These are phyloP conservation scores for Chrysomallon squamiferum DNA, from an alignment of 1,140 invertebrate genomes.

Conservation along the genomic window DNA sequence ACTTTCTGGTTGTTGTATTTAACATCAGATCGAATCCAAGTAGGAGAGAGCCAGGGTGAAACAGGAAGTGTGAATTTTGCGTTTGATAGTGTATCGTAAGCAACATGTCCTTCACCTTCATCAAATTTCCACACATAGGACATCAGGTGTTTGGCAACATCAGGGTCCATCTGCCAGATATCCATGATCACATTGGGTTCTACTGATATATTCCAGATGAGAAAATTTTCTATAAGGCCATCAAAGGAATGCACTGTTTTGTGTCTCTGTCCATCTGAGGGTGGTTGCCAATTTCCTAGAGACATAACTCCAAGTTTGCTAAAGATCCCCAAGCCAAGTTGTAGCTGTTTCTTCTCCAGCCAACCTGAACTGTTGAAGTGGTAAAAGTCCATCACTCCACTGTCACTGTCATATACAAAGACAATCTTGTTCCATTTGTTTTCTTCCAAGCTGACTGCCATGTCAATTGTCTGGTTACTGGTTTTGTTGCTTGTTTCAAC, in stretches of 20 bases:
- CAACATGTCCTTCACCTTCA: slow-evolving; percentile 24
- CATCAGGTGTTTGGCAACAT: slow-evolving; percentile 19
- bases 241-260: slow-evolving; percentile 11
- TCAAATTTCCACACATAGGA: slow-evolving; percentile 34
- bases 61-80: slow-evolving; percentile 18
- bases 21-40: slow-evolving; percentile 32
- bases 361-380: slow-evolving; percentile 26
- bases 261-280: slow-evolving; percentile 12
- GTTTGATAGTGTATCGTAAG: slow-evolving; percentile 16
- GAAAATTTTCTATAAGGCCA: slow-evolving; percentile 35
- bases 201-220: slow-evolving; percentile 28
- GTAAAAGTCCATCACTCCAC: slow-evolving; percentile 27
- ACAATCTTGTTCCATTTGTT: slow-evolving; percentile 37
- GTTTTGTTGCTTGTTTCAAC: no score
- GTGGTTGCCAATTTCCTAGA: slow-evolving; percentile 34
- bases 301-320: slow-evolving; percentile 22
- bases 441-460: slow-evolving; percentile 17
- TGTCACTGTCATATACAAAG: slow-evolving; percentile 25
- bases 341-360: slow-evolving; percentile 15
- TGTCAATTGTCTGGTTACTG: no score
- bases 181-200: slow-evolving; percentile 32
- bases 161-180: slow-evolving; percentile 27
- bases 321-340: slow-evolving; percentile 20
- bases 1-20: no score
- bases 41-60: slow-evolving; percentile 26